Evolutionary conservation across 2,113 vertebrate species (phyloP).

Genomic region (Centropus unirufus): DNA sequence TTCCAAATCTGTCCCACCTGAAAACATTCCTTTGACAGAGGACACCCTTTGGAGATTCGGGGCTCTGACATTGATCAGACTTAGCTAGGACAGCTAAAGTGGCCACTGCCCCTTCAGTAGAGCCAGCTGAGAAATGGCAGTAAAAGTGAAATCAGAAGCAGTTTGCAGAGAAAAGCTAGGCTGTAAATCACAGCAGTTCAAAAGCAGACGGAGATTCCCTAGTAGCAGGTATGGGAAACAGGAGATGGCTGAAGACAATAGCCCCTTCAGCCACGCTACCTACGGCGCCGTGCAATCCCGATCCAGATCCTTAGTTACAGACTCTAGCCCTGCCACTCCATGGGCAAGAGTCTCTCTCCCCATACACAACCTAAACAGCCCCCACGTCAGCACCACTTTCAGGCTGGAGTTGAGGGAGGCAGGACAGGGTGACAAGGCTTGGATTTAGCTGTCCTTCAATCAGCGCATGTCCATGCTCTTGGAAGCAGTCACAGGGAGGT

Average conservation of each 20-base stretch:
- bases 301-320: not conserved
- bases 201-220: slow-evolving; percentile 44
- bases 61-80: not conserved
- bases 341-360: not conserved
- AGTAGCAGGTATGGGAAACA: slow-evolving; percentile 1
- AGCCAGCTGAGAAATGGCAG: not conserved
- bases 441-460: slow-evolving; percentile 1
- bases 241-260: slow-evolving; percentile 25
- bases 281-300: fast-evolving
- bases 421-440: not conserved
- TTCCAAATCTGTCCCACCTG: slow-evolving; percentile 16
- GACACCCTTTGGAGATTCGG: not conserved
- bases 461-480: not conserved
- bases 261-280: slow-evolving; percentile 46
- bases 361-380: not conserved
- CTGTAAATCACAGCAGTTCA: slow-evolving; percentile 51
- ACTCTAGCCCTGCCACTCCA: not conserved
- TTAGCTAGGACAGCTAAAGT: not conserved
- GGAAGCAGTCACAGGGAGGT: slow-evolving; percentile 20
- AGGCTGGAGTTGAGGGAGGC: not conserved
- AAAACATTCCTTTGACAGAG: not conserved
- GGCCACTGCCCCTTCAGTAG: not conserved
- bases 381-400: not conserved
- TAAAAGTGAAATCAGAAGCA: slow-evolving; percentile 34
- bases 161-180: slow-evolving; percentile 40